Evolutionary conservation across 2,113 vertebrate genomes (phyloP).

Genomic region (Pitta sordida): DNA sequence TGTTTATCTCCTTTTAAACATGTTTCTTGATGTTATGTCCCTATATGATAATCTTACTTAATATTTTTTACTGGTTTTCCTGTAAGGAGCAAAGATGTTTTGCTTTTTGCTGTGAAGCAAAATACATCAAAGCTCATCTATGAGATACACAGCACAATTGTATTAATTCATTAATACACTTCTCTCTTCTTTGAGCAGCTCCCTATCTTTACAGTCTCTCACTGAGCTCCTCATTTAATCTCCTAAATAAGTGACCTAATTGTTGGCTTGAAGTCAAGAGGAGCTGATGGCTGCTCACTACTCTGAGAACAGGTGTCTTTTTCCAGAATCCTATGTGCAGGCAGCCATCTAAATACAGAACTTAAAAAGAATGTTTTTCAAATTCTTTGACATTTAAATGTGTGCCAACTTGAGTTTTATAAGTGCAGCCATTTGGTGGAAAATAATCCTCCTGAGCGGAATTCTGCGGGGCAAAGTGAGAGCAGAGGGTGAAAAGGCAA

Average conservation of each 20-base stretch:
- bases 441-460: neutral
- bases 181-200: neutral
- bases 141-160: neutral
- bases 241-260: constrained; percentile 39
- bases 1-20: neutral
- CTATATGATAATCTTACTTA: neutral
- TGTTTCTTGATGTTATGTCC: neutral
- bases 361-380: neutral
- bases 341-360: neutral
- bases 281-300: neutral
- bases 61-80: neutral
- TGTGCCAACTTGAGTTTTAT: neutral
- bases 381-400: neutral
- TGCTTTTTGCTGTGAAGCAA: neutral
- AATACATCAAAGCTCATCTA: neutral
- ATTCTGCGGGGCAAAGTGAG: neutral
- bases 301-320: constrained; percentile 24
- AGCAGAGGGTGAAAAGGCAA: neutral
- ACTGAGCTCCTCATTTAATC: constrained; percentile 18
- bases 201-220: neutral
- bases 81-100: neutral
- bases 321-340: neutral
- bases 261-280: constrained; percentile 9
- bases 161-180: constrained; percentile 8
- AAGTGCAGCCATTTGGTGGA: neutral